phyloP scores from a whole-genome alignment of 1,140 invertebrate genomes.

The Tetramorium parvispinum region DNA sequence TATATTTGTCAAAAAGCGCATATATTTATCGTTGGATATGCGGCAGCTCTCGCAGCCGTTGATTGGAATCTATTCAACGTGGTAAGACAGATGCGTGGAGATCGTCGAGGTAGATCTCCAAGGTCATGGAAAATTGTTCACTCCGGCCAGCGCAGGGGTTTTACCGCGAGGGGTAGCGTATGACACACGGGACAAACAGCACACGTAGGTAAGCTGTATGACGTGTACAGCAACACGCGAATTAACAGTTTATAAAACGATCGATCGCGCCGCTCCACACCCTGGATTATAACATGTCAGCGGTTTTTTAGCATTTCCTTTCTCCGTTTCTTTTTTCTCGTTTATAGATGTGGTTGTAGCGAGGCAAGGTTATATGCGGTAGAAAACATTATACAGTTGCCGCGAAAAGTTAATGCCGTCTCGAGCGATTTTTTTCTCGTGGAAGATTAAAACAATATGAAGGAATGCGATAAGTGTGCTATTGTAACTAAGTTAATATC shows the following conservation, averaged over 20 bases:
- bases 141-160: slow-evolving; percentile 17
- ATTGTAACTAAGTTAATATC: background rate
- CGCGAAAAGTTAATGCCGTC: slow-evolving; percentile 7
- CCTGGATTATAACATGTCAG: slow-evolving; percentile 42
- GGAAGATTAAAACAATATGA: slow-evolving; percentile 28
- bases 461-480: slow-evolving; percentile 1
- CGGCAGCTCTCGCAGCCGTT: background rate
- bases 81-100: background rate
- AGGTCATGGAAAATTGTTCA: slow-evolving; percentile 16
- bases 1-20: slow-evolving; percentile 5
- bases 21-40: background rate
- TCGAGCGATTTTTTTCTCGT: background rate
- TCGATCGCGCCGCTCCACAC: slow-evolving; percentile 39
- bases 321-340: background rate
- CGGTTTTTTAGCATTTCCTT: slow-evolving; percentile 51
- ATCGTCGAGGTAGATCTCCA: background rate
- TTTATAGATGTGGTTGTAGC: background rate
- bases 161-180: background rate
- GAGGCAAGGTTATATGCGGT: background rate
- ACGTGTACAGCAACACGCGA: slow-evolving; percentile 52
- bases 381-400: slow-evolving; percentile 5
- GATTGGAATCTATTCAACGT: slow-evolving; percentile 2
- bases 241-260: slow-evolving; percentile 55
- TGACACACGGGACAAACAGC: slow-evolving; percentile 39
- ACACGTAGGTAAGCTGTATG: slow-evolving; percentile 14